A percentile compares a stretch with the other conserved stretches of the same genome.
These are phyloP conservation scores for Arenaria interpres DNA, from an alignment of 2,113 vertebrate genomes.

Conservation along the genomic window DNA sequence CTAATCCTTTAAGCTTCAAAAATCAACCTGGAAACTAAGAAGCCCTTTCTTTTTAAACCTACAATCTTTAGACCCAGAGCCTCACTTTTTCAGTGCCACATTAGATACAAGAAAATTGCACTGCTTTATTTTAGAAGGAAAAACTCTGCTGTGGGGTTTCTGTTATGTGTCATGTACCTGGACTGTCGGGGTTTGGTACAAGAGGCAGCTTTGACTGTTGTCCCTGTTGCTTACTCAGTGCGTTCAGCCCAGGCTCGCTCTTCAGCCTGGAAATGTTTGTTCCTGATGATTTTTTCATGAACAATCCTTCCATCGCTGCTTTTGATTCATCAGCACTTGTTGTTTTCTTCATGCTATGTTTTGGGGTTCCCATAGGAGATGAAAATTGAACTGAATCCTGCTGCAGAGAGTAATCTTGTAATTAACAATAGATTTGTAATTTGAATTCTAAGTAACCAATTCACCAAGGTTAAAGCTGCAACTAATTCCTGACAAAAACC, in stretches of 20 bases:
- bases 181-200: conserved; percentile 30
- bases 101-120: not conserved
- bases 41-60: not conserved
- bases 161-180: conserved; percentile 68
- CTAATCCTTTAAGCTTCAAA: not conserved
- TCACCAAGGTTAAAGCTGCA: not conserved
- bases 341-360: conserved; percentile 52
- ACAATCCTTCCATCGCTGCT: conserved; percentile 35
- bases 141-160: not conserved
- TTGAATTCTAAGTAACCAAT: not conserved
- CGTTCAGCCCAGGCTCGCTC: conserved; percentile 42
- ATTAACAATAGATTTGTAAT: not conserved
- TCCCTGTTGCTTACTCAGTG: conserved; percentile 63
- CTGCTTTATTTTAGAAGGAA: not conserved
- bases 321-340: conserved; percentile 55
- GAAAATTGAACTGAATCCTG: conserved; percentile 81
- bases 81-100: not conserved
- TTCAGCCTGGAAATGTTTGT: conserved; percentile 32
- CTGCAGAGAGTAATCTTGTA: conserved; percentile 1
- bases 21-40: not conserved
- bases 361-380: conserved; percentile 71
- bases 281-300: conserved; percentile 59
- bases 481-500: not conserved
- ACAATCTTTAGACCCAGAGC: not conserved
- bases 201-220: not conserved